These are phyloP conservation scores for Callionymus lyra DNA, from an alignment of 2,113 vertebrate species.

Conservation along the genomic window DNA sequence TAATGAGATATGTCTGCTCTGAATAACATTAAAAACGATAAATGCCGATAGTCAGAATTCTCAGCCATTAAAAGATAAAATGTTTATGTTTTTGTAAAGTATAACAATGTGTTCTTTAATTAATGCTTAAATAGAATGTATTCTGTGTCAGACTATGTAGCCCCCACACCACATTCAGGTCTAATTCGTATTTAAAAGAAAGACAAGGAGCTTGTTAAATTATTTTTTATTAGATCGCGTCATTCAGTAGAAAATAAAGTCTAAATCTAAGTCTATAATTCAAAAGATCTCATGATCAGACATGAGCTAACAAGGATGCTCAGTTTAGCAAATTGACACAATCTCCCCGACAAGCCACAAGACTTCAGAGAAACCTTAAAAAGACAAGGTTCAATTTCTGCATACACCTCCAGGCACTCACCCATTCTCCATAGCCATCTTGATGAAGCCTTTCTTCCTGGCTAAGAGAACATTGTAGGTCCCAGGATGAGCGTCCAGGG, in stretches of 20 bases:
- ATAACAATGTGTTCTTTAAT: too few species aligned
- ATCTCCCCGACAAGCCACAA: slow-evolving; percentile 3
- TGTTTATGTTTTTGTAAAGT: too few species aligned
- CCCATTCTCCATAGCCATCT: slow-evolving; percentile 80
- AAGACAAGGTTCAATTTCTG: slow-evolving; percentile 1
- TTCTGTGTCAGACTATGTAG: neutral
- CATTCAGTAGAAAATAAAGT: too few species aligned
- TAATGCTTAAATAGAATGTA: too few species aligned
- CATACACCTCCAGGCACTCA: slow-evolving; percentile 41
- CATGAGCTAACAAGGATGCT: neutral
- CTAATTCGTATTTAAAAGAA: too few species aligned
- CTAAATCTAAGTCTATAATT: too few species aligned
- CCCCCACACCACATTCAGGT: too few species aligned
- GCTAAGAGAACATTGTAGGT: slow-evolving; percentile 69
- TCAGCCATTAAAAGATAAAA: too few species aligned
- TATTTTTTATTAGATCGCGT: neutral
- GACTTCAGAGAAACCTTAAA: slow-evolving; percentile 8
- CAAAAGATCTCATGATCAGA: neutral
- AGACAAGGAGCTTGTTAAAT: neutral
- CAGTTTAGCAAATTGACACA: slow-evolving; percentile 1
- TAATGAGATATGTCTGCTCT: too few species aligned
- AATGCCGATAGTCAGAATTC: too few species aligned
- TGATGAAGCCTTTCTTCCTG: slow-evolving; percentile 87
- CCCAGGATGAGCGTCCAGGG: slow-evolving; percentile 79
- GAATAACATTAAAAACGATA: too few species aligned